Base-by-base conservation (phyloP, 2,888 invertebrate genomes). In the Synanthedon tipuliformis region DNA sequence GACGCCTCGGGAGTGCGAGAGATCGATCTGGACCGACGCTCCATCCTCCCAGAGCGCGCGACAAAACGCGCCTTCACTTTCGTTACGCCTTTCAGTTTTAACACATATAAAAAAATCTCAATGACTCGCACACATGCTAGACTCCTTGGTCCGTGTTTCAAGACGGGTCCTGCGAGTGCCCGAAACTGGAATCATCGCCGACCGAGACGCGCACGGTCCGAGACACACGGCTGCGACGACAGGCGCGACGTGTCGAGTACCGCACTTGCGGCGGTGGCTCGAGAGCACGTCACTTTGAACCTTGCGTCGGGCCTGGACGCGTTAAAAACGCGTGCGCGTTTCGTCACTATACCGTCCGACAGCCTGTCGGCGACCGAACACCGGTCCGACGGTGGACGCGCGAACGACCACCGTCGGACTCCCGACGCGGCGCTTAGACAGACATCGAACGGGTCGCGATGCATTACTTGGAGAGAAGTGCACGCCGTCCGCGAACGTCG, bases 61-160 rank as follows among this genome's bases (percentile, higher is more conserved):
- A 61, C 64, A 54, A 58, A 61, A 89, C 89, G 41, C 41, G 41
- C 41, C 41, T 41, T 41, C 41, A 41, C 41, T 41, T 41, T 41
- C 41, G 41, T 41, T 92, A 61, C 88, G 90, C 91, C 90, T 89
- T 83, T 88, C 78, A 88, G 89, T 88, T 89, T 85, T n/a, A 41
- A 41, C 41, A n/a, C 12, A n/a, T 23, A 41, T 41, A n/a, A 69
- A 68, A n/a, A 59, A 61, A 63, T 81, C 90, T 89, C 90, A 87
- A 88, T 88, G 89, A 91, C 91, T 92, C 85, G 91, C 92, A 88
- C 84, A 90, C 89, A 41, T 41, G 41, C 41, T 41, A 41, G 41
- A 41, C 41, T 41, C 41, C 41, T 41, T 41, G 41, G 41, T 41
- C 41, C 41, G 41, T 41, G 41, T 41, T 41, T 41, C 41, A 41